Evolutionary conservation across 64 coral and sea anemone species (phyloP), one percentile per base, ranked within the genome.

Genomic region (Montipora sp.): DNA sequence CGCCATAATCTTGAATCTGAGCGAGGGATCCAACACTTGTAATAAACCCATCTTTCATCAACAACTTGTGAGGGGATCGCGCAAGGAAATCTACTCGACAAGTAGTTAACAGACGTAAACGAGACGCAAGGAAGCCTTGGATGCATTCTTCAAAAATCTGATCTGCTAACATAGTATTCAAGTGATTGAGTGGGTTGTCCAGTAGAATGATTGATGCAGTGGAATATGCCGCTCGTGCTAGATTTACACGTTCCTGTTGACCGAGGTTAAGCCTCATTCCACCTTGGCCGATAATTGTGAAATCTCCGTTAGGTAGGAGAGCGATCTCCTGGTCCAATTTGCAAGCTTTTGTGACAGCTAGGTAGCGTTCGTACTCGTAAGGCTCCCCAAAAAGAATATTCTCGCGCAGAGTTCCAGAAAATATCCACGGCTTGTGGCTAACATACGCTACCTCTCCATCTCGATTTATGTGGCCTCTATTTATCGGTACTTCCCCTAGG

Each of bases 401-500:
- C 18, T 94, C 87, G n/a, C 92, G 92, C 48, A 94, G 16, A 77
- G 87, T 94, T 51, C 92, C 92, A 10, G 92, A 89, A 48, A 94
- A 94, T 51, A 94, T 68, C 92, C 92, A 94, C 12, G 92, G 92
- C n/a, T 19, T 65, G 16, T 89, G 92, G 9, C 86, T 51, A 45
- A 50, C 92, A 24, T 89, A 94, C 6, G 73, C 87, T 43, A 94
- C 57, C 15, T 73, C 24, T 3, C 92, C 87, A 47, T 94, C 36
- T 11, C 89, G 92, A 12, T 67, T 75, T 75, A 94, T 89, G 10
- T 75, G 48, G 4, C 92, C 92, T n/a, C 59, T 3, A 3, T 44
- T 21, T 3, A 81, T 53, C 2, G 86, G 78, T 80, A 89, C 88
- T 77, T 94, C 92, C 11, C 75, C 59, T 9, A 94, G 81, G 48